These are phyloP conservation scores for Gymnosoma rotundatum DNA, from an alignment of 2,888 invertebrate species.

Conservation along the genomic window DNA sequence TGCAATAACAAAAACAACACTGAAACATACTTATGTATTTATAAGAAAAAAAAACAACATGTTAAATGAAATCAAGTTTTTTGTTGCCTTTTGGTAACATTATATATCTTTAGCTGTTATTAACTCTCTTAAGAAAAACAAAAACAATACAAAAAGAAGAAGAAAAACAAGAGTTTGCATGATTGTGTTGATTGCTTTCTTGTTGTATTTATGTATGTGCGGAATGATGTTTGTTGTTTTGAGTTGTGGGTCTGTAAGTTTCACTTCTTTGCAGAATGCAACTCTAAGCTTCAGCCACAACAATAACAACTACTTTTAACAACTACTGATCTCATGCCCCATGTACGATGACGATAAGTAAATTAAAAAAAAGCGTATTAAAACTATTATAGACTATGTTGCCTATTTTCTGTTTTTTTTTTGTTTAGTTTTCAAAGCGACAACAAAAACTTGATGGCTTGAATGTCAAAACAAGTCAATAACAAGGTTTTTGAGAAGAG, in stretches of 20 bases:
- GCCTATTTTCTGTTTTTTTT: slow-evolving; percentile 57
- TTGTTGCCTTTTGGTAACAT: slow-evolving; percentile 48
- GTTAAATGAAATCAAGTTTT: slow-evolving; percentile 68
- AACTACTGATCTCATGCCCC: slow-evolving; percentile 70
- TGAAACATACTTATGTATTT: slow-evolving; percentile 14
- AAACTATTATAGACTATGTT: slow-evolving; percentile 56
- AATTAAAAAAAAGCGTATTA: not conserved
- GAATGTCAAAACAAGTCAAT: slow-evolving; percentile 71
- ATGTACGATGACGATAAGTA: slow-evolving; percentile 45
- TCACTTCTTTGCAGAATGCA: slow-evolving; percentile 54
- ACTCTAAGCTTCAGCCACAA: slow-evolving; percentile 27
- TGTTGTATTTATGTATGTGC: slow-evolving; percentile 38
- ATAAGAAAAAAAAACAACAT: slow-evolving; percentile 5
- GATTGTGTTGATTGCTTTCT: slow-evolving; percentile 18
- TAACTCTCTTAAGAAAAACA: slow-evolving; percentile 34
- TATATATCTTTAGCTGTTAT: slow-evolving; percentile 50
- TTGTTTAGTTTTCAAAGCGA: not conserved
- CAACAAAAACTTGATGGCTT: slow-evolving; percentile 44
- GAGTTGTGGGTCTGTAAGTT: slow-evolving; percentile 49
- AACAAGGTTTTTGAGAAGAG: slow-evolving; percentile 69
- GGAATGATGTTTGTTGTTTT: slow-evolving; percentile 25
- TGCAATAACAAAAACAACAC: slow-evolving; percentile 6
- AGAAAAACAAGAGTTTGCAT: not conserved
- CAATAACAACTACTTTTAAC: slow-evolving; percentile 24
- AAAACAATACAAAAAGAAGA: not conserved